Base-by-base conservation (phyloP, 2,797 vertebrate genomes). In the Falco novaeseelandiae region DNA sequence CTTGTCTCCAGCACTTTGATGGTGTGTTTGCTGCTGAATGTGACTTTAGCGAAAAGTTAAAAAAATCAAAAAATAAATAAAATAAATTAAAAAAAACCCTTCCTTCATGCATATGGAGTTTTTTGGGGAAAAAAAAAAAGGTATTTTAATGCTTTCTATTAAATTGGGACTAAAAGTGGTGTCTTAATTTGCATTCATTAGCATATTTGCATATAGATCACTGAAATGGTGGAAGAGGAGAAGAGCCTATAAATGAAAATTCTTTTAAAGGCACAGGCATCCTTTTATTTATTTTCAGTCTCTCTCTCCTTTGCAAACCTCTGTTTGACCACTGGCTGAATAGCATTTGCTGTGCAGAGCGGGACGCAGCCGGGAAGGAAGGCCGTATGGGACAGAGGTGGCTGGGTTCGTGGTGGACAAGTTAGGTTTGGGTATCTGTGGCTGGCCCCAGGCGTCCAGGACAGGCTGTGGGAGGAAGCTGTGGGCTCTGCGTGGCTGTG, bases 81-180 rank as follows among this genome's bases (percentile, higher is more conserved):
- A 96, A 97, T 96, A 97, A 96, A 89, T 87, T 91, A 91, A 2
- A 77, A 95, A 98, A 97, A 93, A 38, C 87, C 88, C 95, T 98
- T 98, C 97, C 98, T 98, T 98, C 98, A 98, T 98, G 98, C 98
- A 98, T 98, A 98, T 98, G 98, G 98, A 98, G 97, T 95, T 98
- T 98, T 98, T 98, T 92, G 38, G 34, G 77, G 48, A 1, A 12
- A 90, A 98, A 98, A 98, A 98, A 98, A 98, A 98, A 98, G 98
- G 98, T 98, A 98, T 98, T 98, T 98, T 98, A 98, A 98, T 98
- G 98, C 98, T 98, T 98, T 98, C 98, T 98, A 98, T 98, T 98
- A 98, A 98, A 98, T 98, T 98, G 98, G 98, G 98, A 98, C 98
- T 98, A 98, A 98, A 98, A 98, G 98, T 98, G 98, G 98, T 98